Evolutionary conservation across 2,888 invertebrate genomes (phyloP).

Genomic region (Odontothrips loti): DNA sequence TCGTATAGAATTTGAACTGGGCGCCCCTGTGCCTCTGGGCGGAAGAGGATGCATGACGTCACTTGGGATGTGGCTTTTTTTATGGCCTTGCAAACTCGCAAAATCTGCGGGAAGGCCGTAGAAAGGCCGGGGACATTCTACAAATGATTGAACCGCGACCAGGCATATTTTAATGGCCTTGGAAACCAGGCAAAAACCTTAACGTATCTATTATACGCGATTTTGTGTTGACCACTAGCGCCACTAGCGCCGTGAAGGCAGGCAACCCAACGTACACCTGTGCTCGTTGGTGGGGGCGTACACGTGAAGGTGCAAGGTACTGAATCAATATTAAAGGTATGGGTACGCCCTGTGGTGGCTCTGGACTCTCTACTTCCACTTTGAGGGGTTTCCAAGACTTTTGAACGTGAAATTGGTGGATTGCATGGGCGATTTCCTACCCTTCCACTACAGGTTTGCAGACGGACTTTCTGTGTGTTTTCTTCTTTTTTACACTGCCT

Average conservation of each 20-base stretch:
- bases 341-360: constrained; percentile 3
- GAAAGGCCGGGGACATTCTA: too few relatives aligned
- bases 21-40: background rate
- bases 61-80: background rate
- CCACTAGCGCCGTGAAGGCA: background rate
- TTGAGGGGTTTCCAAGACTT: background rate
- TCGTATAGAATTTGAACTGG: background rate
- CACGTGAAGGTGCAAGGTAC: constrained; percentile 24
- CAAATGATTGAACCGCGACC: too few relatives aligned
- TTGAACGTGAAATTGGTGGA: background rate
- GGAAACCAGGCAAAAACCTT: too few relatives aligned
- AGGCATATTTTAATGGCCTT: too few relatives aligned
- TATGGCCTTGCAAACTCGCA: background rate
- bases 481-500: constrained; percentile 25
- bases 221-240: background rate
- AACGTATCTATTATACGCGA: too few relatives aligned
- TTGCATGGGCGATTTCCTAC: background rate
- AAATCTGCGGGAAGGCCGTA: too few relatives aligned
- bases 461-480: constrained; percentile 22
- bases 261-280: constrained; percentile 6
- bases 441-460: constrained; percentile 8
- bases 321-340: constrained; percentile 20
- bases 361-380: background rate
- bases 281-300: constrained; percentile 1
- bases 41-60: background rate